phyloP scores from a whole-genome alignment of 2,888 invertebrate genomes.

The Cactoblastis cactorum region DNA sequence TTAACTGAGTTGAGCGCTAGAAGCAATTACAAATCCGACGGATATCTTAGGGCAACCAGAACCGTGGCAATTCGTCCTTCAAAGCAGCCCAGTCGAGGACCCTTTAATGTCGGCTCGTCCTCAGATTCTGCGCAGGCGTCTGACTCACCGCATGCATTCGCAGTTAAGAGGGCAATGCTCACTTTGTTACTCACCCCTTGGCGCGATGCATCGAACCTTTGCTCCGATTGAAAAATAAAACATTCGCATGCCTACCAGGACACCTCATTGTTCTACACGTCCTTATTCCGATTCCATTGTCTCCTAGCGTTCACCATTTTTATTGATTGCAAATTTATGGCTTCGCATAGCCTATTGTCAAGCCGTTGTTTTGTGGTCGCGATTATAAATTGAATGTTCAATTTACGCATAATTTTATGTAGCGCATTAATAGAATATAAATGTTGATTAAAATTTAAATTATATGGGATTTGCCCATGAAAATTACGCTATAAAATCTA shows the following conservation, averaged over 20 bases:
- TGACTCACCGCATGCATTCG: constrained; percentile 69
- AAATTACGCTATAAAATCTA: neutral
- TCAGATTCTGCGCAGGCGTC: constrained; percentile 74
- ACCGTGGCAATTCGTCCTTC: constrained; percentile 63
- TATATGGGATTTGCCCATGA: neutral
- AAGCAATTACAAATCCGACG: constrained; percentile 8
- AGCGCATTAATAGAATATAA: neutral
- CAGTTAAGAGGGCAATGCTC: constrained; percentile 78
- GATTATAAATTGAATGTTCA: neutral
- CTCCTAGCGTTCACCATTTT: constrained; percentile 46
- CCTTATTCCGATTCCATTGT: constrained; percentile 72
- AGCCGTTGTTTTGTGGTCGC: constrained; percentile 40
- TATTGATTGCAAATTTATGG: constrained; percentile 68
- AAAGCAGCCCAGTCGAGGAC: constrained; percentile 69
- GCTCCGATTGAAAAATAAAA: constrained; percentile 49
- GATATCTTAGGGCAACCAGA: constrained; percentile 49
- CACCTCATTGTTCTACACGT: constrained; percentile 61
- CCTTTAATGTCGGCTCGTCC: constrained; percentile 73
- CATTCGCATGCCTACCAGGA: constrained; percentile 53
- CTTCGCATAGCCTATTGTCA: constrained; percentile 50
- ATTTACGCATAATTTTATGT: neutral
- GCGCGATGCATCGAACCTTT: constrained; percentile 49
- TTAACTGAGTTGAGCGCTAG: neutral
- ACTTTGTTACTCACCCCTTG: constrained; percentile 61
- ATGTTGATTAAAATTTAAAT: neutral